Evolutionary conservation across 2,888 invertebrate species (phyloP), one percentile per base, ranked within the genome.

Genomic region (Dicranocentrus wangi): DNA sequence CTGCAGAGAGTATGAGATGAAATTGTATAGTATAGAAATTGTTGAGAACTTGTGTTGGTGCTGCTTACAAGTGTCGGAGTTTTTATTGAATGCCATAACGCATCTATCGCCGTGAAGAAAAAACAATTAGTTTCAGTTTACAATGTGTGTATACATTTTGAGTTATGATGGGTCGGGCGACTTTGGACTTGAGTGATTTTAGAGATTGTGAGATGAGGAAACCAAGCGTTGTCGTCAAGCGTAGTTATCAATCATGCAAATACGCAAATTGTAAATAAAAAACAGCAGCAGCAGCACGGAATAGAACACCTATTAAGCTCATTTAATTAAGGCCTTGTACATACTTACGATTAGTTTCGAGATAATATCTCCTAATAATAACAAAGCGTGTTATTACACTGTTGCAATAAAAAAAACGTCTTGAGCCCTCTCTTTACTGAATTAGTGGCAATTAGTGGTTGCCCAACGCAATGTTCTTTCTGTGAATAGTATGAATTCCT

Each of bases 301-400:
- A n/a, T 19, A 21, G 55, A 19, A 55, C 2, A 23, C 21, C 3
- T 55, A 55, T 55, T 55, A 55, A 55, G 19, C 53, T 43, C 21
- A 25, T 61, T 73, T 73, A 63, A 73, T 73, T 65, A 73, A 65
- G 63, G 65, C 61, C 32, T 55, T 55, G 55, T 55, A 55, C 55
- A 55, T 55, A 55, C n/a, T n/a, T n/a, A n/a, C n/a, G n/a, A n/a
- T n/a, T n/a, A n/a, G 21, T 55, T 55, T 55, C 2, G 19, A 19
- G 55, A 55, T 55, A 55, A 55, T 19, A 55, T 55, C 55, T 23
- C n/a, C n/a, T n/a, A n/a, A n/a, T n/a, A n/a, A n/a, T n/a, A n/a
- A 55, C 10, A 21, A 55, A 55, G 15, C 55, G 8, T 55, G 23
- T 21, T 55, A 55, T 23, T 55, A 55, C 23, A 5, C 19, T 23